These are phyloP conservation scores for Oppia nitens DNA, from an alignment of 1,140 invertebrate genomes.

Conservation along the genomic window DNA sequence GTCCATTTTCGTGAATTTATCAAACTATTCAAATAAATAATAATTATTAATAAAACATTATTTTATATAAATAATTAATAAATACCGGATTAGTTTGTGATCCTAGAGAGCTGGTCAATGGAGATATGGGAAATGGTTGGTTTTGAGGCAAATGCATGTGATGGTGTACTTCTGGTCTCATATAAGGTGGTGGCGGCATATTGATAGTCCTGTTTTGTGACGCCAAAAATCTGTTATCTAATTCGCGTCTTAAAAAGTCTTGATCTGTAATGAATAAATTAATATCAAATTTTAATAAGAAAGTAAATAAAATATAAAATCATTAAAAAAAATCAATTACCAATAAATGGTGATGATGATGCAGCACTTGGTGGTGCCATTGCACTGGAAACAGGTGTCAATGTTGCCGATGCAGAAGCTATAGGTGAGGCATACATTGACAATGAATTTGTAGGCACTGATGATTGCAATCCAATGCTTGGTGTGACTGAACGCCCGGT, in stretches of 20 bases:
- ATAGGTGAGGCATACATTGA: conserved; percentile 30
- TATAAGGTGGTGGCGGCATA: conserved; percentile 44
- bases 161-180: conserved; percentile 64
- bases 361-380: conserved; percentile 37
- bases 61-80: too few relatives aligned
- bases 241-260: conserved; percentile 70
- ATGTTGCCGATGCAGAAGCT: conserved; percentile 25
- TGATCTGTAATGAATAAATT: conserved; percentile 24
- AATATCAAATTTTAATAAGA: neutral
- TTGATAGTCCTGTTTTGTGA: conserved; percentile 44
- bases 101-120: conserved; percentile 28
- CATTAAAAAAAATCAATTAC: conserved; percentile 58
- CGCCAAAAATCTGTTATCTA: conserved; percentile 74
- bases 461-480: neutral
- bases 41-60: conserved; percentile 8
- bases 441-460: conserved; percentile 13
- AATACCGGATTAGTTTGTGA: conserved; percentile 25
- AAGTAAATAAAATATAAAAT: too few relatives aligned
- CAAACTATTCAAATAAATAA: conserved; percentile 25
- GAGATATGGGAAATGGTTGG: conserved; percentile 42
- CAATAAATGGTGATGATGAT: conserved; percentile 54
- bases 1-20: conserved; percentile 29
- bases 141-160: conserved; percentile 54
- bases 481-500: neutral
- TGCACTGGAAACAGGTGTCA: conserved; percentile 33